phyloP scores from a whole-genome alignment of 1,140 invertebrate species.

The Vollenhovia emeryi region DNA sequence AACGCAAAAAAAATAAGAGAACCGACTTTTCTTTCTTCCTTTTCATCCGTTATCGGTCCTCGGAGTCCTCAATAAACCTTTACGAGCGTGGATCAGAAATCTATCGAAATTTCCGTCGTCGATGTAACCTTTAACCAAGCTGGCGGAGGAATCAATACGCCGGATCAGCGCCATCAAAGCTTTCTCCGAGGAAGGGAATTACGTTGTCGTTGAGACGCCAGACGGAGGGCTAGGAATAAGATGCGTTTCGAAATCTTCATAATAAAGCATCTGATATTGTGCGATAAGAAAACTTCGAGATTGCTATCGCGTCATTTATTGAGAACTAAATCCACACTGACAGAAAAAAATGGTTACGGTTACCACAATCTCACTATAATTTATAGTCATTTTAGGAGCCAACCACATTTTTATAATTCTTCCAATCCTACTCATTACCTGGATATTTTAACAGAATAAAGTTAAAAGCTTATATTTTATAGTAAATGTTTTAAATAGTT shows the following conservation, averaged over 20 bases:
- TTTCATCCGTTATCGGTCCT: conserved; percentile 30
- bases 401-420: too few relatives aligned
- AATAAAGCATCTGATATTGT: conserved; percentile 4
- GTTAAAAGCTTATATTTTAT: too few relatives aligned
- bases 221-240: background rate
- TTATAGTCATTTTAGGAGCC: too few relatives aligned
- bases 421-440: too few relatives aligned
- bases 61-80: conserved; percentile 60
- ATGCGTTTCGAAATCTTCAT: conserved; percentile 29
- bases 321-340: conserved; percentile 34
- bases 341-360: too few relatives aligned
- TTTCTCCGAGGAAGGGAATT: conserved; percentile 43
- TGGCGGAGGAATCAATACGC: conserved; percentile 60
- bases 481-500: too few relatives aligned
- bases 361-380: too few relatives aligned
- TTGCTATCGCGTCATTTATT: background rate
- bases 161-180: conserved; percentile 38
- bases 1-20: background rate
- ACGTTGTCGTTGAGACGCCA: conserved; percentile 43
- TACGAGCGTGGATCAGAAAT: conserved; percentile 61
- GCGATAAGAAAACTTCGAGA: background rate
- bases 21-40: conserved; percentile 10
- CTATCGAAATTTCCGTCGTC: conserved; percentile 60
- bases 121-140: conserved; percentile 60
- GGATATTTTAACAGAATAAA: too few relatives aligned